phyloP scores from a whole-genome alignment of 1,140 invertebrate species.

The Zaprionus capensis region DNA sequence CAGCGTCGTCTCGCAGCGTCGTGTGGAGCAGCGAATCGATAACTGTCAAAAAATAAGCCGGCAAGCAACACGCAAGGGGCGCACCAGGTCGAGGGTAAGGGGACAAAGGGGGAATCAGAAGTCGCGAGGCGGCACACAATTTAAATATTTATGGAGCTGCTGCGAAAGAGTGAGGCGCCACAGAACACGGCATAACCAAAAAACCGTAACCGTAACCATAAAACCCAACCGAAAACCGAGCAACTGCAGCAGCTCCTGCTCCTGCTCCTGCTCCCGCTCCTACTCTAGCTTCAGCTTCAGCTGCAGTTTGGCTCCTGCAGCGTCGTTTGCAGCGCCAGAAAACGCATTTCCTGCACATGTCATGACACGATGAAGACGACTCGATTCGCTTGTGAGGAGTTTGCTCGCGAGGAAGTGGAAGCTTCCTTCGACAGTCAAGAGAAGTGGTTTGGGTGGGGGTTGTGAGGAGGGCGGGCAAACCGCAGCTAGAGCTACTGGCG shows the following conservation, averaged over 20 bases:
- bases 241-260: slow-evolving; percentile 31
- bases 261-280: background rate
- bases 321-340: slow-evolving; percentile 53
- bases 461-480: background rate
- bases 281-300: background rate
- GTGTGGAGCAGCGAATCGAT: slow-evolving; percentile 67
- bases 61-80: slow-evolving; percentile 63
- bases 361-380: slow-evolving; percentile 47
- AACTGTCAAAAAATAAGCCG: slow-evolving; percentile 81
- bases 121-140: slow-evolving; percentile 61
- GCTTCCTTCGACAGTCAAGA: slow-evolving; percentile 9
- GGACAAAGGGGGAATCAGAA: slow-evolving; percentile 8
- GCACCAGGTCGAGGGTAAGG: background rate
- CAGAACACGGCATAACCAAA: slow-evolving; percentile 74
- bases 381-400: background rate
- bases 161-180: slow-evolving; percentile 45
- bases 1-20: slow-evolving; percentile 32
- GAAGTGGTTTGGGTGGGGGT: background rate
- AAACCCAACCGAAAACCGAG: slow-evolving; percentile 58
- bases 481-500: background rate
- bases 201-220: slow-evolving; percentile 70
- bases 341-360: slow-evolving; percentile 81
- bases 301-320: background rate
- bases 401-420: slow-evolving; percentile 17
- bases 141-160: slow-evolving; percentile 78